Evolutionary conservation across 2,113 vertebrate species (phyloP).

Genomic region (Megaptera novaeangliae): DNA sequence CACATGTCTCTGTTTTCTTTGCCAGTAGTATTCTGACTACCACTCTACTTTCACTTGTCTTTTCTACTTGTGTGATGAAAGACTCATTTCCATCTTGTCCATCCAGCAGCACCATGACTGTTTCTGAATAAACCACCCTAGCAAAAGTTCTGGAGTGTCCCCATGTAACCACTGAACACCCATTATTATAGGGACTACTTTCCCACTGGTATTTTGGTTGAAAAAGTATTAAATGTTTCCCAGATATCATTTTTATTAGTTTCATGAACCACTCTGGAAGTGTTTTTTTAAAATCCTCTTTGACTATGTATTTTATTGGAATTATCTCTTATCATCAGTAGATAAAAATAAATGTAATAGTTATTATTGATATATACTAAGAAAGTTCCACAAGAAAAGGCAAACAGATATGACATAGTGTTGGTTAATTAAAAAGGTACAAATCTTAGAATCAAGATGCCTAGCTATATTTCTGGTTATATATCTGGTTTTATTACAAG

Average conservation of each 20-base stretch:
- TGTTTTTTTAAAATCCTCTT: background rate
- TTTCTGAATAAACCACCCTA: background rate
- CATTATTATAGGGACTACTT: background rate
- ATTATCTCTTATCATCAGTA: background rate
- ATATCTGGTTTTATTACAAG: background rate
- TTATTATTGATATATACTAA: background rate
- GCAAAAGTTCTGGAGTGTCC: background rate
- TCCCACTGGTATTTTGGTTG: background rate
- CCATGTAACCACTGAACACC: background rate
- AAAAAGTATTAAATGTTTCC: background rate
- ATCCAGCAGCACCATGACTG: background rate
- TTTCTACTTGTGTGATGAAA: background rate
- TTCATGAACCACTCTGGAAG: background rate
- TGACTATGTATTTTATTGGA: background rate
- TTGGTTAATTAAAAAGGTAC: background rate
- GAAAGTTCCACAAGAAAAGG: background rate
- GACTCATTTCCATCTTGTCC: background rate
- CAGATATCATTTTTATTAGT: background rate
- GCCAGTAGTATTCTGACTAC: background rate
- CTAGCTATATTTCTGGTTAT: background rate
- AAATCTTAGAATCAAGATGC: background rate
- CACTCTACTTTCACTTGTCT: background rate
- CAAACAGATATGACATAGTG: background rate
- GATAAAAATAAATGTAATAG: background rate
- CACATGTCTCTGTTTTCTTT: background rate